Conservation (phyloP, 2,113 vertebrate species). For the Plotosus lineatus region DNA sequence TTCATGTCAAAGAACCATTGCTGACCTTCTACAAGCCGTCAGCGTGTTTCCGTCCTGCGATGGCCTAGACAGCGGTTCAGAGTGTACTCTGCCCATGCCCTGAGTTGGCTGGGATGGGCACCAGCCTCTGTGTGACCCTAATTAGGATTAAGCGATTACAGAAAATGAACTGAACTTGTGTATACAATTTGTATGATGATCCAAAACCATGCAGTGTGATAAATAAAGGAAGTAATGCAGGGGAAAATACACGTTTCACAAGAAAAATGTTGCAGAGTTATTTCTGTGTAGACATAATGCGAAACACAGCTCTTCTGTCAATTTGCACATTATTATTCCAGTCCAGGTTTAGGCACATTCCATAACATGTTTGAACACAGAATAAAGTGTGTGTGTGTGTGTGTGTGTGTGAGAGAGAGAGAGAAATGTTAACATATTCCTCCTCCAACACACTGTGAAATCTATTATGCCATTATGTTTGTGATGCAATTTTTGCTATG, state of each 20-base stretch:
- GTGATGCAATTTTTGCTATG: neutral
- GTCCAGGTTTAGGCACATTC: slow-evolving; percentile 53
- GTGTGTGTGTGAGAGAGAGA: neutral
- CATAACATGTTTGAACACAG: slow-evolving; percentile 48
- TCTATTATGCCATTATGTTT: neutral
- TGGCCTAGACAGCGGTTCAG: too few species aligned
- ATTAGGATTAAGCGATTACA: too few species aligned
- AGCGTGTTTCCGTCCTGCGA: too few species aligned
- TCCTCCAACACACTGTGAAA: neutral
- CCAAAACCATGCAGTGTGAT: neutral
- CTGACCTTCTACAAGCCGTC: too few species aligned
- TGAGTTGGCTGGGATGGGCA: too few species aligned
- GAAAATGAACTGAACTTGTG: too few species aligned
- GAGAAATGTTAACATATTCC: neutral
- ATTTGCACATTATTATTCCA: slow-evolving; percentile 32
- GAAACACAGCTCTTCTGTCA: neutral
- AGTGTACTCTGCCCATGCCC: too few species aligned
- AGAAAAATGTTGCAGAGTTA: neutral
- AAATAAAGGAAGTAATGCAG: neutral
- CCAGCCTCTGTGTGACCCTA: too few species aligned
- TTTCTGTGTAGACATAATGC: neutral
- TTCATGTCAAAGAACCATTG: too few species aligned
- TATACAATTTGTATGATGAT: neutral
- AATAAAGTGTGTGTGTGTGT: neutral
- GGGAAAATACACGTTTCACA: neutral